Evolutionary conservation across 2,797 vertebrate genomes (phyloP).

Genomic region (Melanotaenia pygmaea): DNA sequence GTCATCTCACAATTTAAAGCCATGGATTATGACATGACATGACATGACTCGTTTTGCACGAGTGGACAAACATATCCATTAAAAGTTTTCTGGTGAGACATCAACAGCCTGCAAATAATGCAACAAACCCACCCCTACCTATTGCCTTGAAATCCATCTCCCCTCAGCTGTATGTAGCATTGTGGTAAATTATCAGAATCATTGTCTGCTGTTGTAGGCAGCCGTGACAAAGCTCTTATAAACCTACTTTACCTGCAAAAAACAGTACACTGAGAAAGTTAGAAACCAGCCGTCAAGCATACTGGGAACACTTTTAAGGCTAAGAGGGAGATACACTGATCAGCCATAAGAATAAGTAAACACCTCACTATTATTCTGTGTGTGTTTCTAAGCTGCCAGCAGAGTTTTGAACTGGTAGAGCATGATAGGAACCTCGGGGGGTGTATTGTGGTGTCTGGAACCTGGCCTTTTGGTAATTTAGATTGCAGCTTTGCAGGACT

Average conservation of each 20-base stretch:
- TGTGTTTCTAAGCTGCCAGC: background rate
- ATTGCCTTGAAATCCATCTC: background rate
- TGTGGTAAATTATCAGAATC: background rate
- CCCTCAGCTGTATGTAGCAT: background rate
- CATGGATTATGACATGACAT: too few species aligned
- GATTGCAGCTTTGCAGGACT: background rate
- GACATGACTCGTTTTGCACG: too few species aligned
- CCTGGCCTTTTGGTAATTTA: background rate
- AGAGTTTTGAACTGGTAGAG: background rate
- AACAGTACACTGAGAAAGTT: background rate
- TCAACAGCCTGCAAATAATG: too few species aligned
- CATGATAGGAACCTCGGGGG: background rate
- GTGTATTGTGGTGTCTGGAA: constrained; percentile 4
- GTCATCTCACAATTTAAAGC: too few species aligned
- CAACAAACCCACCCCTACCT: too few species aligned
- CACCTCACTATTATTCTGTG: background rate
- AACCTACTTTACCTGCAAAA: background rate
- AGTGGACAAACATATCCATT: too few species aligned
- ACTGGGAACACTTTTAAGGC: background rate
- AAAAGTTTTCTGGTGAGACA: too few species aligned
- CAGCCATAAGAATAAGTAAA: background rate
- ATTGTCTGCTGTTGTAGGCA: background rate
- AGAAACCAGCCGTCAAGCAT: background rate
- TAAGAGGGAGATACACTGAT: constrained; percentile 8
- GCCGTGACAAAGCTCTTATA: background rate